Evolutionary conservation across 2,888 invertebrate species (phyloP), one percentile per base, ranked within the genome.

Genomic region (Cryptocephalus moraei): DNA sequence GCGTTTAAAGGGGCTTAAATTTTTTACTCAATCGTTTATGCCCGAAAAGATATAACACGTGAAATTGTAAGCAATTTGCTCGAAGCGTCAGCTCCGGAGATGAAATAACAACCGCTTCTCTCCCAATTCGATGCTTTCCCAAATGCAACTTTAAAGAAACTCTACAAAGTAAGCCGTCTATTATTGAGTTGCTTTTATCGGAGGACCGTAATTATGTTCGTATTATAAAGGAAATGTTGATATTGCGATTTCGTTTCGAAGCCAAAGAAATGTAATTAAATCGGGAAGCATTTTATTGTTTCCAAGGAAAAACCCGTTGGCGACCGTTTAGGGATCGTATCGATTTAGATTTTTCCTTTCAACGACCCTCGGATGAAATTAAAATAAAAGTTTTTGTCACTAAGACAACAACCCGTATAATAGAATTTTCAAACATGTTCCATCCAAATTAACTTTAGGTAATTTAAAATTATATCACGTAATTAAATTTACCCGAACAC

Each of bases 101-200:
- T 43, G 40, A 49, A 49, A 46, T 49, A 49, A 49, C 49, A 49
- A 45, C 46, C 49, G 43, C 40, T 46, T 22, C 22, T 6, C 22
- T 22, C 22, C 22, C 2, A 22, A 22, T 22, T 46, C 46, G 11
- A 43, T 41, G 44, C 46, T 49, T 46, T 46, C 40, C 43, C 34
- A 41, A 41, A 47, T 47, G 45, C 39, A 49, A 47, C 49, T 49
- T 44, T 41, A 33, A 47, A 44, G 49, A 45, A 49, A 49, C 47
- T 49, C 47, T 45, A 49, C 47, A 47, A 49, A 49, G 49, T 47
- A 46, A 44, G 47, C 44, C 47, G 47, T 47, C 49, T 49, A 49
- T 46, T 47, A 49, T 49, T 49, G 49, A 49, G 44, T 43, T 44
- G 44, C 47, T 47, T 49, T 47, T 47, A 49, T 47, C 43, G 49